phyloP scores from a whole-genome alignment of 2,888 invertebrate genomes.

The Brachyptera putata region DNA sequence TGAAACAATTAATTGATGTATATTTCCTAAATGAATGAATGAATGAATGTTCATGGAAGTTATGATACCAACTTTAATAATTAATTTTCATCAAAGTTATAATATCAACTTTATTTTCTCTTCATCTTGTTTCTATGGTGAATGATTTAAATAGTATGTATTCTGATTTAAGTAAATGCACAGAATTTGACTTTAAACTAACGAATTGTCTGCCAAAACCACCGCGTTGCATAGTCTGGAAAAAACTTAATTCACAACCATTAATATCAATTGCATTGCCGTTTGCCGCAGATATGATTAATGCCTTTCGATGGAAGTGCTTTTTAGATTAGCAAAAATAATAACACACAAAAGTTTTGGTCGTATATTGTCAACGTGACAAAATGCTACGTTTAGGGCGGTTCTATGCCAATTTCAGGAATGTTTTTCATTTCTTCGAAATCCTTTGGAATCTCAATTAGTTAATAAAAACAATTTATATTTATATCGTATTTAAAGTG shows the following conservation, averaged over 20 bases:
- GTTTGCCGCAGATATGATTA: background rate
- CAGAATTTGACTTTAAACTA: background rate
- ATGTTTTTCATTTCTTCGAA: background rate
- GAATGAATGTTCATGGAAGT: too few species aligned
- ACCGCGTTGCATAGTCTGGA: background rate
- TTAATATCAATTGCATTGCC: slow-evolving; percentile 6
- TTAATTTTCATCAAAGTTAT: too few species aligned
- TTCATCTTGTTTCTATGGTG: too few species aligned
- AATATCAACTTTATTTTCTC: too few species aligned
- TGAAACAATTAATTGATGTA: too few species aligned
- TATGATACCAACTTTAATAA: too few species aligned
- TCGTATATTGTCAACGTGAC: slow-evolving; percentile 1
- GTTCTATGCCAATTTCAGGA: background rate
- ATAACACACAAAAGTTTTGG: slow-evolving; percentile 3
- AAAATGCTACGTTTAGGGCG: background rate
- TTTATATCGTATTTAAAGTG: too few species aligned
- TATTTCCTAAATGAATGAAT: too few species aligned
- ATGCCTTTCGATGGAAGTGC: background rate
- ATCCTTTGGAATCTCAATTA: too few species aligned
- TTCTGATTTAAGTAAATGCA: too few species aligned
- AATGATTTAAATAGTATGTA: too few species aligned
- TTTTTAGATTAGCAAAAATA: slow-evolving; percentile 8
- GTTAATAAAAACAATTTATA: too few species aligned
- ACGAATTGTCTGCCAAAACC: background rate
- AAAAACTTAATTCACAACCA: slow-evolving; percentile 1